A percentile compares a stretch with the other conserved stretches of the same genome.
These are phyloP conservation scores for Neodontobutis hainanensis DNA, from an alignment of 2,113 vertebrate species.

Conservation along the genomic window DNA sequence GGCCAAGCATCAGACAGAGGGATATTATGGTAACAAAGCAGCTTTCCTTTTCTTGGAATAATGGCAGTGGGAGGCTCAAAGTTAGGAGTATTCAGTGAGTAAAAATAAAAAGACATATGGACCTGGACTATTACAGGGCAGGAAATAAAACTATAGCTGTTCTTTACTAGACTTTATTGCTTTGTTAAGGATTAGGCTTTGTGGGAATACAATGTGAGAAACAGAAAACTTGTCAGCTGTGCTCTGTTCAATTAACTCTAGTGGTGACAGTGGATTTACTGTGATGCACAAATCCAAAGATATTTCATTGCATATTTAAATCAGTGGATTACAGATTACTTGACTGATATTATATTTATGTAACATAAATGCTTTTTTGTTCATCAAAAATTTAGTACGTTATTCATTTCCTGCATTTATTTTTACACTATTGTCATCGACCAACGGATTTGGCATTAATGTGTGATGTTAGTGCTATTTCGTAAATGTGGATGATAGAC, in stretches of 20 bases:
- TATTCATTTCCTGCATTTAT: not conserved
- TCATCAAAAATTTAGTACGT: not conserved
- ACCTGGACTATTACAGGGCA: not conserved
- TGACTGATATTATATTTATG: not conserved
- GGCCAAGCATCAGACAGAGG: conserved; percentile 69
- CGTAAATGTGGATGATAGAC: too few species aligned
- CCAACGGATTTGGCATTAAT: too few species aligned
- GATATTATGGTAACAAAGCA: conserved; percentile 71
- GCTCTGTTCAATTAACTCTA: not conserved
- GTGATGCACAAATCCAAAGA: not conserved
- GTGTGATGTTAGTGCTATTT: too few species aligned
- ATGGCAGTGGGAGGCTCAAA: conserved; percentile 23
- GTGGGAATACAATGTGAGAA: not conserved
- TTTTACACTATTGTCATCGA: too few species aligned
- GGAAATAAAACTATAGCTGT: too few species aligned
- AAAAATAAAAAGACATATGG: conserved; percentile 29
- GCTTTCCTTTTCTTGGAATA: conserved; percentile 63
- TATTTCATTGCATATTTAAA: not conserved
- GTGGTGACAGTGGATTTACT: not conserved
- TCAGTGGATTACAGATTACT: not conserved
- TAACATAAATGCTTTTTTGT: not conserved
- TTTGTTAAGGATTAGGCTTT: not conserved
- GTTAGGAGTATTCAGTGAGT: conserved; percentile 17
- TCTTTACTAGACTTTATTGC: not conserved
- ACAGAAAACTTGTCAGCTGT: not conserved